Evolutionary conservation across 2,113 vertebrate species (phyloP).

Genomic region (Hippocampus mohnikei): DNA sequence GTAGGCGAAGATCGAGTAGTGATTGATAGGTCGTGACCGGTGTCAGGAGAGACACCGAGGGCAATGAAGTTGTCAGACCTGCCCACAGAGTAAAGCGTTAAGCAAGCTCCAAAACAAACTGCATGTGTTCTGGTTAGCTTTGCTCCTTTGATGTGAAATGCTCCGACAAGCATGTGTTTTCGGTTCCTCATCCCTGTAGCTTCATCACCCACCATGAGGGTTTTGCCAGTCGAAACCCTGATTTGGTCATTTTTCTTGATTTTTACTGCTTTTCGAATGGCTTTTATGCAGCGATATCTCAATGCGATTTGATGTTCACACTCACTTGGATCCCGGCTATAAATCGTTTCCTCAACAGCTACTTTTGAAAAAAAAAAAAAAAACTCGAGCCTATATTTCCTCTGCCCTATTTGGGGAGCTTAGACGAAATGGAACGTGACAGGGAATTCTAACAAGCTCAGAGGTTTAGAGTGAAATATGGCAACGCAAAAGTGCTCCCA

Average conservation of each 20-base stretch:
- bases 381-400: background rate
- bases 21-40: background rate
- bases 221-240: background rate
- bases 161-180: background rate
- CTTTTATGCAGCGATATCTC: background rate
- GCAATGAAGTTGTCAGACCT: background rate
- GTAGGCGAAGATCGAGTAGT: background rate
- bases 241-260: conserved; percentile 2
- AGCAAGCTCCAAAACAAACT: background rate
- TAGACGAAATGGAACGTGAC: conserved; percentile 36
- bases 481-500: conserved; percentile 6
- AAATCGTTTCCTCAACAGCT: conserved; percentile 15
- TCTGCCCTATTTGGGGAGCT: conserved; percentile 52
- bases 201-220: background rate
- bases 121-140: background rate
- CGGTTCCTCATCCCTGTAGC: background rate
- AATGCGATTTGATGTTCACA: conserved; percentile 6
- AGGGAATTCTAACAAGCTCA: conserved; percentile 44
- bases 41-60: background rate
- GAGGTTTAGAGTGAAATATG: conserved; percentile 23
- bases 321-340: conserved; percentile 1
- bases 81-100: background rate
- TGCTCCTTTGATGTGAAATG: background rate
- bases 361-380: conserved; percentile 12
- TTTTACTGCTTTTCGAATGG: background rate